phyloP scores from a whole-genome alignment of 2,113 vertebrate genomes.

The Paralichthys olivaceus region DNA sequence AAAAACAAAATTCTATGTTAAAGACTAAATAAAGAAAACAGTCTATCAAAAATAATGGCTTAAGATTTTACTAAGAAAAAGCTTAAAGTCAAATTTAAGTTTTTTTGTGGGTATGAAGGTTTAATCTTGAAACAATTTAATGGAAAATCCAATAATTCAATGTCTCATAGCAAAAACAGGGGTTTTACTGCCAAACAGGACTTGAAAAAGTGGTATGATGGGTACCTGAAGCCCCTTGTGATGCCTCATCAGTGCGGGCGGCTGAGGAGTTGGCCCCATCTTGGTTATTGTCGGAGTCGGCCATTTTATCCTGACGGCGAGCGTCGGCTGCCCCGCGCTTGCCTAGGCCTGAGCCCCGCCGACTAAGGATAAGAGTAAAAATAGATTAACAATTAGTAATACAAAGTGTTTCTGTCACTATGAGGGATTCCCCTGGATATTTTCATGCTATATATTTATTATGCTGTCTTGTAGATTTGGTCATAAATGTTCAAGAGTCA shows the following conservation, averaged over 20 bases:
- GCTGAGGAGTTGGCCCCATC: slow-evolving; percentile 97
- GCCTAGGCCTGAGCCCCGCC: slow-evolving; percentile 99
- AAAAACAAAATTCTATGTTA: neutral
- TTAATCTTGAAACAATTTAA: neutral
- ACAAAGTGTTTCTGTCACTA: neutral
- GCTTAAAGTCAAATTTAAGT: neutral
- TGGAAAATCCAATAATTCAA: too few species aligned
- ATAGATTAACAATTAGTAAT: slow-evolving; percentile 6
- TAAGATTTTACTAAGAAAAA: neutral
- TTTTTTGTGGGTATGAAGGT: neutral
- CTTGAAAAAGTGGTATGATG: neutral
- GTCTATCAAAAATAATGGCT: neutral
- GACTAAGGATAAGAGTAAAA: slow-evolving; percentile 79
- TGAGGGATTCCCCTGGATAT: neutral
- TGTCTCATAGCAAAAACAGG: neutral
- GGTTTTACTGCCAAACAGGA: neutral
- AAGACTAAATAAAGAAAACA: neutral
- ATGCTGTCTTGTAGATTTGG: neutral
- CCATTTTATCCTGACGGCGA: slow-evolving; percentile 99
- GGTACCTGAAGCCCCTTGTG: slow-evolving; percentile 97
- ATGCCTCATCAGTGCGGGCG: slow-evolving; percentile 92
- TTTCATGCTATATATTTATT: neutral
- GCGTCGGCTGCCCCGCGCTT: slow-evolving; percentile 99
- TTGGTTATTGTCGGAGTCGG: slow-evolving; percentile 98
- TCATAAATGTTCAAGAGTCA: neutral